These are phyloP conservation scores for Dryobotodes eremita DNA, from an alignment of 2,888 invertebrate species.

Conservation along the genomic window DNA sequence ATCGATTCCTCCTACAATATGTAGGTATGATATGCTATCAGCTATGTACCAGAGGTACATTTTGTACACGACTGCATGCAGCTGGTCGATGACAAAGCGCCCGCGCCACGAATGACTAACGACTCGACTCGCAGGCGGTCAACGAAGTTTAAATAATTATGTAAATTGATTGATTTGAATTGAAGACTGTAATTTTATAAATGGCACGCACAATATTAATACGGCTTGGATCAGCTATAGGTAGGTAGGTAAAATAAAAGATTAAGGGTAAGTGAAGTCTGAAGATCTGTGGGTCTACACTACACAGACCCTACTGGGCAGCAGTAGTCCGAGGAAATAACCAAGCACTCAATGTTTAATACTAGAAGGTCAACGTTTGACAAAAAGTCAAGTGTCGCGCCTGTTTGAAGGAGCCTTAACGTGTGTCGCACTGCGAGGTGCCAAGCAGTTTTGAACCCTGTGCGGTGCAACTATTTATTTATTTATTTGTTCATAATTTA, in stretches of 20 bases:
- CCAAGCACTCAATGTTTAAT: background rate
- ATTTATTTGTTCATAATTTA: too few species aligned
- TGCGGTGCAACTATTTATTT: background rate
- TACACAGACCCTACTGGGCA: too few species aligned
- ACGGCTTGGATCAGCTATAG: background rate
- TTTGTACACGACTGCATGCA: conserved; percentile 24
- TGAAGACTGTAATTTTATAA: conserved; percentile 11
- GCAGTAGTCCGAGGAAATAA: background rate
- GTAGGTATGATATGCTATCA: background rate
- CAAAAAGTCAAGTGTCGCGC: background rate
- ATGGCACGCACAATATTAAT: background rate
- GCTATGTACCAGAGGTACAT: background rate
- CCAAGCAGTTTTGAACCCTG: background rate
- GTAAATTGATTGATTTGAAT: conserved; percentile 22
- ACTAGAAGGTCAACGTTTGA: background rate
- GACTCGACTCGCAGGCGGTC: background rate
- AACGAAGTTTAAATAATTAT: conserved; percentile 21
- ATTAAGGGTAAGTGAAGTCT: too few species aligned
- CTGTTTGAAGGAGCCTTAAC: background rate
- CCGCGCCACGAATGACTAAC: background rate
- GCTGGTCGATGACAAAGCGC: conserved; percentile 15
- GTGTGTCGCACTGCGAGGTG: background rate
- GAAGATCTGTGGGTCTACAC: too few species aligned
- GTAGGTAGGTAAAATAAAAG: background rate
- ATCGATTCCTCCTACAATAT: conserved; percentile 17